These are phyloP conservation scores for Caenorhabditis becei DNA, from an alignment of 2,888 invertebrate genomes.

Conservation along the genomic window DNA sequence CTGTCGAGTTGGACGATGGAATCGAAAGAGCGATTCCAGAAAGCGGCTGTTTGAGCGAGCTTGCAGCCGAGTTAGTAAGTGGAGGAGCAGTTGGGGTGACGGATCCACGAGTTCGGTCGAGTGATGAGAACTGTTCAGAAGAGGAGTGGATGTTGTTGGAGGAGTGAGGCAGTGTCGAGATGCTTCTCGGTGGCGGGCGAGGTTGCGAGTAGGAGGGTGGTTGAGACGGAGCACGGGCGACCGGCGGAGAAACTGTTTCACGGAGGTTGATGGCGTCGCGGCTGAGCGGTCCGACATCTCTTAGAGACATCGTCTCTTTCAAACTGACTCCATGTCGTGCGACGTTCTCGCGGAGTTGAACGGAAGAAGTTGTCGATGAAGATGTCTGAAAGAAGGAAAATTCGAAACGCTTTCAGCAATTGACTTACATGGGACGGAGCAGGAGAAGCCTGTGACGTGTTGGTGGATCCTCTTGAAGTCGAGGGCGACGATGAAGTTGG, in stretches of 20 bases:
- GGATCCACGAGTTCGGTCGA: slow-evolving; percentile 55
- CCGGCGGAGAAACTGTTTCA: slow-evolving; percentile 52
- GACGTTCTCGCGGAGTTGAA: slow-evolving; percentile 54
- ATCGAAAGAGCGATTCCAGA: slow-evolving; percentile 41
- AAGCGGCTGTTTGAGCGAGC: slow-evolving; percentile 54
- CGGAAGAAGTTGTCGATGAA: slow-evolving; percentile 54
- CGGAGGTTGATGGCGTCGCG: slow-evolving; percentile 53
- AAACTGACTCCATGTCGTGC: slow-evolving; percentile 62
- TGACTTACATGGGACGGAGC: slow-evolving; percentile 54
- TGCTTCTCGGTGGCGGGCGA: slow-evolving; percentile 42
- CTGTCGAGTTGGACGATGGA: not conserved
- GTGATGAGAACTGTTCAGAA: slow-evolving; percentile 22
- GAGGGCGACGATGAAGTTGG: slow-evolving; percentile 69
- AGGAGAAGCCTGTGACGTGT: slow-evolving; percentile 44
- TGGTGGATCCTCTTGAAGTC: slow-evolving; percentile 42
- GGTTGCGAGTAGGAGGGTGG: slow-evolving; percentile 57
- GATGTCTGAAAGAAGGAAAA: slow-evolving; percentile 36
- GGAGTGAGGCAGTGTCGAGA: slow-evolving; percentile 20
- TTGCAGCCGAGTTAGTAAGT: slow-evolving; percentile 61
- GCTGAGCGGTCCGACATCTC: slow-evolving; percentile 59
- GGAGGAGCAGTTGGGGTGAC: slow-evolving; percentile 71
- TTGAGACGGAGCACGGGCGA: slow-evolving; percentile 61
- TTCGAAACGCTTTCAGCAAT: no score
- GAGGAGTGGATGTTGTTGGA: slow-evolving; percentile 5
- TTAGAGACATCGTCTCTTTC: slow-evolving; percentile 68